These are phyloP conservation scores for Gonocerus acuteangulatus DNA, from an alignment of 2,888 invertebrate species.

Conservation along the genomic window DNA sequence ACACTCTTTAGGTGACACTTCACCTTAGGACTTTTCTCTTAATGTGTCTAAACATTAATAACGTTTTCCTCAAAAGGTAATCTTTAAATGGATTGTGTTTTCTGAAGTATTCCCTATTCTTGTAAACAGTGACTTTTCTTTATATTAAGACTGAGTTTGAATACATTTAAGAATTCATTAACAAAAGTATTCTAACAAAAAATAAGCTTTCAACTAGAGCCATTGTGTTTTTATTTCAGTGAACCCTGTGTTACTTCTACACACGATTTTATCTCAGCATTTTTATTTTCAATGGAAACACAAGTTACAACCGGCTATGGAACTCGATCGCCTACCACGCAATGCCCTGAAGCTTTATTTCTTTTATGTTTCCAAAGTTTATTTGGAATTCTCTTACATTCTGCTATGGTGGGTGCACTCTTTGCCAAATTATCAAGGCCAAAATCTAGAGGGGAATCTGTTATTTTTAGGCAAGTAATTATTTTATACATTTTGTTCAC, in stretches of 20 bases:
- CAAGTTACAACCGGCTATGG: constrained; percentile 83
- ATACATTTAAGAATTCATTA: too few species aligned
- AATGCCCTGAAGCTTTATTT: constrained; percentile 77
- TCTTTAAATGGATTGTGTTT: too few species aligned
- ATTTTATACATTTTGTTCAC: not conserved
- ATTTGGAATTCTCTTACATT: constrained; percentile 52
- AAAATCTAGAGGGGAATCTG: constrained; percentile 64
- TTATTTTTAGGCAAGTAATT: constrained; percentile 64
- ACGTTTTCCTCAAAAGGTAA: too few species aligned
- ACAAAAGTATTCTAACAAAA: too few species aligned
- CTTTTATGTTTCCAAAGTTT: constrained; percentile 75
- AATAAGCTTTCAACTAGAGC: too few species aligned
- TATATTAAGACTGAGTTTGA: too few species aligned
- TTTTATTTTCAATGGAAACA: constrained; percentile 81
- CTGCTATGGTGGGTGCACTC: constrained; percentile 55
- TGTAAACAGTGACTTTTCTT: too few species aligned
- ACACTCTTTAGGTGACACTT: too few species aligned
- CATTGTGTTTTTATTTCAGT: constrained; percentile 37
- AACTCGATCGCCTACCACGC: constrained; percentile 67
- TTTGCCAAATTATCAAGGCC: constrained; percentile 75
- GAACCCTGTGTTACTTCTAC: constrained; percentile 51
- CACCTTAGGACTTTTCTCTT: too few species aligned
- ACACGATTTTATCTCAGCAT: constrained; percentile 51
- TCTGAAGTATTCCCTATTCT: too few species aligned
- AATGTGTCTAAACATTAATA: too few species aligned